phyloP scores from a whole-genome alignment of 1,140 invertebrate species.

The Pogonus chalceus region DNA sequence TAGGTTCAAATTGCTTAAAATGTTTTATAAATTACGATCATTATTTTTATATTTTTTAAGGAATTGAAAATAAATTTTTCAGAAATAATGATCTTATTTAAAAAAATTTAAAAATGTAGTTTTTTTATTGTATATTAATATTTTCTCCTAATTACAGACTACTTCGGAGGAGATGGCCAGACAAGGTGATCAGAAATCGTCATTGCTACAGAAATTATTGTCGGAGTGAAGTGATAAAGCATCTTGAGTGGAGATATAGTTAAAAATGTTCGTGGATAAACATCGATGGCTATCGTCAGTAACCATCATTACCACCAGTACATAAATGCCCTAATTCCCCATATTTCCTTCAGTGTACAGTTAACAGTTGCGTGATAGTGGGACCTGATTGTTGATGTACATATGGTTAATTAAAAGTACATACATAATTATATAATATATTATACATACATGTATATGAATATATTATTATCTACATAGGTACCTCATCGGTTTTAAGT shows the following conservation, averaged over 20 bases:
- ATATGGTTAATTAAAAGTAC: conserved; percentile 15
- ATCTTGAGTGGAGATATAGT: no score
- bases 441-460: conserved; percentile 23
- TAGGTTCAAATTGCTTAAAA: no score
- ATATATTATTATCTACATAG: conserved; percentile 25
- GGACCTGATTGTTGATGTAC: conserved; percentile 21
- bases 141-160: conserved; percentile 44
- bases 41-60: no score
- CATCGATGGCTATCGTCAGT: background rate
- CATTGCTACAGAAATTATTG: conserved; percentile 64
- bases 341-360: conserved; percentile 14
- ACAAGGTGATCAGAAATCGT: conserved; percentile 59
- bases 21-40: no score
- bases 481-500: conserved; percentile 35
- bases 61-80: no score
- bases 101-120: no score
- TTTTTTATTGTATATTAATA: no score
- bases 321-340: background rate
- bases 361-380: conserved; percentile 24
- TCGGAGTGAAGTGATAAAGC: conserved; percentile 66
- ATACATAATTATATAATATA: conserved; percentile 13
- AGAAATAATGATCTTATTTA: no score
- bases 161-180: conserved; percentile 59
- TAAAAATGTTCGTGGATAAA: no score
- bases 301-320: background rate